Percentiles rank a stretch among this genome's conserved stretches.
These are phyloP conservation scores for Watsonalla cultraria DNA, from an alignment of 2,888 invertebrate genomes.

Conservation along the genomic window DNA sequence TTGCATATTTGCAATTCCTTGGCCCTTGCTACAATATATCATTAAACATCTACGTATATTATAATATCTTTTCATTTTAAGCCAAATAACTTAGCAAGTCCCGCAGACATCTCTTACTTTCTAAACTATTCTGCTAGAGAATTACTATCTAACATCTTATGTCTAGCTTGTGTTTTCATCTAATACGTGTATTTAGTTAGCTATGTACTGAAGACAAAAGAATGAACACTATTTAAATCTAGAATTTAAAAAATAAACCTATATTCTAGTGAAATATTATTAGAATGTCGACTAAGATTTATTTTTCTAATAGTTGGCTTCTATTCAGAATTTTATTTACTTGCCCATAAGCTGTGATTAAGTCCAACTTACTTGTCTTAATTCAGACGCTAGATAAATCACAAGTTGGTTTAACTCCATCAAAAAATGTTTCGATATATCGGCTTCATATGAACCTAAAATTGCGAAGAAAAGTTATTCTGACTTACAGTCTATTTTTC, in stretches of 20 bases:
- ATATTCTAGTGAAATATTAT: not conserved
- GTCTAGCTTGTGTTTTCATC: too few species aligned
- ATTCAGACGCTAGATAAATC: conserved; percentile 80
- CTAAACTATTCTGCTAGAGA: not conserved
- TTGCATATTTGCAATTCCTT: too few species aligned
- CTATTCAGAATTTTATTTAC: too few species aligned
- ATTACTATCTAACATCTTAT: too few species aligned
- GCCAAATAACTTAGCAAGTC: too few species aligned
- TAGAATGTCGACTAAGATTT: too few species aligned
- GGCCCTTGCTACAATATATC: too few species aligned
- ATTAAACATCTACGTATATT: too few species aligned
- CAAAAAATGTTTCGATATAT: conserved; percentile 73
- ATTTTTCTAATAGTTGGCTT: too few species aligned
- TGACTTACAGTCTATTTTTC: not conserved
- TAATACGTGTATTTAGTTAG: not conserved
- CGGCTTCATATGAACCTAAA: conserved; percentile 79
- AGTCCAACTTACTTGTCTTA: conserved; percentile 70
- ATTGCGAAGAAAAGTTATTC: conserved; percentile 12
- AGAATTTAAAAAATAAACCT: not conserved
- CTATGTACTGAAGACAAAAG: not conserved
- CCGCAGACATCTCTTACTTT: not conserved
- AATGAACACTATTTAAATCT: not conserved
- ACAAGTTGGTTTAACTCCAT: conserved; percentile 80
- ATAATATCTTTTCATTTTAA: too few species aligned
- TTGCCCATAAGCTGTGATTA: not conserved